Conservation (phyloP, 2,888 invertebrate species). For the Congeria kusceri region DNA sequence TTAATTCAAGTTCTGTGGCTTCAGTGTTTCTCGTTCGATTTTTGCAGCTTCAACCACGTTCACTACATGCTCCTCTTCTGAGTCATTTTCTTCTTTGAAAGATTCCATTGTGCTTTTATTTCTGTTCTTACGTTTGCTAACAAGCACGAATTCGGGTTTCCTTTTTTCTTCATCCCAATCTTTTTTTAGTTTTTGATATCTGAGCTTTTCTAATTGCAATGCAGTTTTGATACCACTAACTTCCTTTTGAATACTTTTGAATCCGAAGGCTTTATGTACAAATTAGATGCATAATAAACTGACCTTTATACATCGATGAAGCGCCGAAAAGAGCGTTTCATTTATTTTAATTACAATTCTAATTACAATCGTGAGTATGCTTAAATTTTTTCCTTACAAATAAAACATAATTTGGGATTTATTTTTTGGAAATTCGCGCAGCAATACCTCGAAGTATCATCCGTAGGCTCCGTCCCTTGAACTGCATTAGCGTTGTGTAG, state of each 20-base stretch:
- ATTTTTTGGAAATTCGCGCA: too few relatives aligned
- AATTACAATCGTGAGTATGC: too few relatives aligned
- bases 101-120: constrained; percentile 10
- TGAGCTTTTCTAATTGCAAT: constrained; percentile 37
- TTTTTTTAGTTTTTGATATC: constrained; percentile 44
- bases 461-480: too few relatives aligned
- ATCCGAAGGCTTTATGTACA: too few relatives aligned
- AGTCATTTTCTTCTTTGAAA: constrained; percentile 49
- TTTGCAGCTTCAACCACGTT: constrained; percentile 50
- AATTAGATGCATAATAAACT: too few relatives aligned
- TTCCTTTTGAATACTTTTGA: constrained; percentile 51
- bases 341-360: too few relatives aligned
- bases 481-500: too few relatives aligned
- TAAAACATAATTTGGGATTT: too few relatives aligned
- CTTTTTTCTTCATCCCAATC: constrained; percentile 60
- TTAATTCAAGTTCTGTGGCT: constrained; percentile 45
- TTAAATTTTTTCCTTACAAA: too few relatives aligned
- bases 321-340: too few relatives aligned
- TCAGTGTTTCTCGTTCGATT: constrained; percentile 45
- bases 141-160: constrained; percentile 60
- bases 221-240: constrained; percentile 45
- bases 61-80: constrained; percentile 60
- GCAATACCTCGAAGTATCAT: too few relatives aligned
- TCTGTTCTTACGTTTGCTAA: constrained; percentile 41
- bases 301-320: too few relatives aligned